phyloP scores from a whole-genome alignment of 2,888 invertebrate genomes.

The Idaea dimidiata region DNA sequence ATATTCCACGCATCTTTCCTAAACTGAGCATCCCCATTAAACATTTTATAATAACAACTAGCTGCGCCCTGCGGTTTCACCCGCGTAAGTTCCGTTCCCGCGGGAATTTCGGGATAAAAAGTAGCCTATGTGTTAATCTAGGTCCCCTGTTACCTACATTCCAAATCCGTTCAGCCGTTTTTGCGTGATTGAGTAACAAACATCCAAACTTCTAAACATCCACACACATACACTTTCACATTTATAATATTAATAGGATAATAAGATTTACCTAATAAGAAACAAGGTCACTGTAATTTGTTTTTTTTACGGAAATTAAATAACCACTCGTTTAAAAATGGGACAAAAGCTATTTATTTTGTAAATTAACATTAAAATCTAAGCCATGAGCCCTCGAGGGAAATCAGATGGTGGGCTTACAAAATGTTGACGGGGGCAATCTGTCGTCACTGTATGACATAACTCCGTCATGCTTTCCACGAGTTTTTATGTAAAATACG shows the following conservation, averaged over 20 bases:
- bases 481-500: constrained; percentile 16
- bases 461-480: constrained; percentile 32
- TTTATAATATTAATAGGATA: background rate
- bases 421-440: constrained; percentile 44
- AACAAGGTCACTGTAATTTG: constrained; percentile 7
- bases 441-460: constrained; percentile 21
- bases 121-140: no score
- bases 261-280: background rate
- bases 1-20: background rate
- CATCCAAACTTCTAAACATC: no score
- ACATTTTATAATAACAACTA: no score
- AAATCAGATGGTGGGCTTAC: constrained; percentile 50
- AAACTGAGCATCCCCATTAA: no score
- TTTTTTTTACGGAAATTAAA: constrained; percentile 21
- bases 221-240: background rate
- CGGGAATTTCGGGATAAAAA: no score
- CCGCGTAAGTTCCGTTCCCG: no score
- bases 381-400: constrained; percentile 47
- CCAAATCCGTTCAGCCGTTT: no score
- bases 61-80: no score
- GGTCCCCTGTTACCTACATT: no score
- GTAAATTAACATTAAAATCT: constrained; percentile 53
- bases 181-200: no score
- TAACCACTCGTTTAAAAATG: constrained; percentile 30
- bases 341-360: constrained; percentile 44